A percentile compares a stretch with the other conserved stretches of the same genome.
Evolutionary conservation across 2,888 invertebrate genomes (phyloP).

Genomic region (Acanthosepion lycidas): DNA sequence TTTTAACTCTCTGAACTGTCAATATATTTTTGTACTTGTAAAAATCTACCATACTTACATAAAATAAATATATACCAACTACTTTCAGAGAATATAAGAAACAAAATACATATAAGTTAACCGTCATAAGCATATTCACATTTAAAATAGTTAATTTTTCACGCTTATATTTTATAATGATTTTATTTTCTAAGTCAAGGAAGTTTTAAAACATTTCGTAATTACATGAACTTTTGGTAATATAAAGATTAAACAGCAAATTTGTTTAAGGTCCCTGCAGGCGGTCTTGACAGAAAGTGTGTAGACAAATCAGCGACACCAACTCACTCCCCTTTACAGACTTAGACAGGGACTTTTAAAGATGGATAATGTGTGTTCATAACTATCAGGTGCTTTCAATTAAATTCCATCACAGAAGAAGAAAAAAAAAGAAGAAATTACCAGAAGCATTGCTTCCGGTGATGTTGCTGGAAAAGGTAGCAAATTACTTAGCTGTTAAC

Average conservation of each 20-base stretch:
- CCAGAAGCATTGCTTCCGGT: constrained; percentile 16
- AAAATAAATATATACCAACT: not conserved
- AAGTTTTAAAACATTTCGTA: not conserved
- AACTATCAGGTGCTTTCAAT: not conserved
- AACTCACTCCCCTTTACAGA: not conserved
- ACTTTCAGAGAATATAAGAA: not conserved
- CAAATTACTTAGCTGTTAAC: not conserved
- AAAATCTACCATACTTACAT: too few relatives aligned
- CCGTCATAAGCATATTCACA: not conserved
- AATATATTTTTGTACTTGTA: too few relatives aligned
- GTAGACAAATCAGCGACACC: not conserved
- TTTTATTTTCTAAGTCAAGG: not conserved
- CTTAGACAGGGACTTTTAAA: too few relatives aligned
- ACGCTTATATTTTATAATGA: too few relatives aligned
- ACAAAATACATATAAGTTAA: not conserved
- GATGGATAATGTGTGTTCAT: not conserved
- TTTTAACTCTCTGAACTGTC: not conserved
- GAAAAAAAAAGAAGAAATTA: not conserved
- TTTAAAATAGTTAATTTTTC: not conserved
- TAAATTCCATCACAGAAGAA: not conserved
- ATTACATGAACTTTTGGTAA: not conserved
- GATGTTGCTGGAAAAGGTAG: not conserved
- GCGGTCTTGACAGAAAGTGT: not conserved
- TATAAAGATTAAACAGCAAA: not conserved
- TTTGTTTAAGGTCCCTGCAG: not conserved